These are phyloP conservation scores for Calameuta pallipes DNA, from an alignment of 2,888 invertebrate species.

Conservation along the genomic window DNA sequence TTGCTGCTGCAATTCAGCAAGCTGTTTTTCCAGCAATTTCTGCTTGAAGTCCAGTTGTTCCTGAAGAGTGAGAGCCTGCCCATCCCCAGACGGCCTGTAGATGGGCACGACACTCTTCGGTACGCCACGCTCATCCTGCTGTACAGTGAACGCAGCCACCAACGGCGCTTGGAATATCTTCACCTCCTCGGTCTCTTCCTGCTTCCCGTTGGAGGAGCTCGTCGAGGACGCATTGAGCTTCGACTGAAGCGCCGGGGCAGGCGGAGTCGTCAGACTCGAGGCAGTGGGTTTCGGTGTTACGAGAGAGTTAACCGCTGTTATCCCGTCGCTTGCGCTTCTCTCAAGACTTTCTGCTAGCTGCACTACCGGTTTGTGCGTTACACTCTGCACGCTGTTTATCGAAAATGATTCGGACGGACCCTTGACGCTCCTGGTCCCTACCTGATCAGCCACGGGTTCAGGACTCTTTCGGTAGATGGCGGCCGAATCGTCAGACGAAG, in stretches of 20 bases:
- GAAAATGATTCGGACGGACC: not conserved
- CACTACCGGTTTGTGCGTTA: conserved; percentile 36
- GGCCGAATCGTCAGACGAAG: conserved; percentile 37
- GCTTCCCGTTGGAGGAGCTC: conserved; percentile 67
- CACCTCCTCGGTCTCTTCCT: conserved; percentile 70
- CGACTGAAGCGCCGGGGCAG: conserved; percentile 1
- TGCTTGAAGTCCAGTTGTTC: conserved; percentile 75
- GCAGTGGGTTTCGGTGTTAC: conserved; percentile 52
- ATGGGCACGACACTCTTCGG: conserved; percentile 84
- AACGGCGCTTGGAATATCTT: conserved; percentile 86
- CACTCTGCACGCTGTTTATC: conserved; percentile 29
- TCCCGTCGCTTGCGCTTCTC: conserved; percentile 52
- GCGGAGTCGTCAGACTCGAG: conserved; percentile 23
- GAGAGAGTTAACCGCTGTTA: conserved; percentile 49
- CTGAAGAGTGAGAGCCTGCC: conserved; percentile 60
- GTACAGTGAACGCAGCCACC: conserved; percentile 87
- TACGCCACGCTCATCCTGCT: conserved; percentile 82
- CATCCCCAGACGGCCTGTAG: conserved; percentile 68
- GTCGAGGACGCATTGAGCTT: conserved; percentile 12
- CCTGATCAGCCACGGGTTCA: conserved; percentile 34
- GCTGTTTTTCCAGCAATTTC: conserved; percentile 76
- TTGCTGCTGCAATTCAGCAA: conserved; percentile 74
- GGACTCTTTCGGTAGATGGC: conserved; percentile 35
- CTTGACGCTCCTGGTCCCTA: conserved; percentile 37
- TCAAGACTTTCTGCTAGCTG: conserved; percentile 45